Evolutionary conservation across 1,140 invertebrate genomes (phyloP), one percentile per base, ranked within the genome.

Genomic region (Chironomus striatipennis): DNA sequence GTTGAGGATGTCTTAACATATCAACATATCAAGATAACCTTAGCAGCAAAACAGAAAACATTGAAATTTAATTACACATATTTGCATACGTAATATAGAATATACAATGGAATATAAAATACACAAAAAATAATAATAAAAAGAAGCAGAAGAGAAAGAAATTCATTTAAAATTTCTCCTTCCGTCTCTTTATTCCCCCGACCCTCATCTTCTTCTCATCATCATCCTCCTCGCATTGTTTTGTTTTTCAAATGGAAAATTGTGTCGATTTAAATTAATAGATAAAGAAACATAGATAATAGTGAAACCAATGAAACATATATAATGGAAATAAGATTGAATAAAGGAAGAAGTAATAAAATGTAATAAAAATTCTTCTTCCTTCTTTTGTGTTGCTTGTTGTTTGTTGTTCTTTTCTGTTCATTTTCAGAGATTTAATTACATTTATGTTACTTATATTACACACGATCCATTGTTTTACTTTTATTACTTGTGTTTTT

Each of bases 31-130:
- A 57, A 57, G 47, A 57, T 57, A 57, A 57, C 47, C 47, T 57
- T 57, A 57, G 47, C 47, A 57, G 47, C 12, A 57, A 15, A 57
- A 57, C n/a, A n/a, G 47, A 57, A 57, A 57, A 57, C 47, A 57
- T 57, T 57, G 47, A 57, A 57, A 57, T 57, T 57, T 57, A 57
- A 57, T 57, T 57, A 57, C 47, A 57, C 47, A 57, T 57, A 57
- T 57, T 57, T 57, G 47, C 47, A 57, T 57, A 57, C n/a, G 47
- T 57, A 57, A 57, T 12, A 34, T 34, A 34, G 24, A 34, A 34
- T 34, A 34, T 34, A 34, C 24, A 34, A 34, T 34, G 24, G 24
- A 34, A 34, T 34, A 34, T 34, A 34, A 34, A 34, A 34, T 34
- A 34, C 24, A 34, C 24, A 34, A 34, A 34, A 2, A 34, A 57